Evolutionary conservation across 2,113 vertebrate species (phyloP).

Genomic region (Peromyscus leucopus): DNA sequence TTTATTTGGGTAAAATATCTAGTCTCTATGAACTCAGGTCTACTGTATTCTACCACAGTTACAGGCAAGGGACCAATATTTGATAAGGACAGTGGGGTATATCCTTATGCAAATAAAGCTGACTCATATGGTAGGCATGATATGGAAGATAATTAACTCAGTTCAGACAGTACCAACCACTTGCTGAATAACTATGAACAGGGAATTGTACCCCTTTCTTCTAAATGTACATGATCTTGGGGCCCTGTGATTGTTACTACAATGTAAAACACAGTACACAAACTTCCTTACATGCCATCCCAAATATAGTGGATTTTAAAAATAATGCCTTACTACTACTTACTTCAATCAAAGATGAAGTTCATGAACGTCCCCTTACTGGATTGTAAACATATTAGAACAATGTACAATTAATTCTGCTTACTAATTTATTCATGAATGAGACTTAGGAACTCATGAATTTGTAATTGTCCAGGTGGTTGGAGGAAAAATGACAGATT

Average conservation of each 20-base stretch:
- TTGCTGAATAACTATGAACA: neutral
- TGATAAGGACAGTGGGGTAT: neutral
- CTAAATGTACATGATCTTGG: neutral
- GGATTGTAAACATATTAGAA: neutral
- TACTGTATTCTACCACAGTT: neutral
- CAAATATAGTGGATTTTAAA: constrained; percentile 21
- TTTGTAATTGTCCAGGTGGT: constrained; percentile 92
- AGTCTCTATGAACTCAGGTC: neutral
- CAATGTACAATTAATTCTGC: neutral
- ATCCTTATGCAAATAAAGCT: neutral
- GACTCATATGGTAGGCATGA: neutral
- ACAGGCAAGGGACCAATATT: neutral
- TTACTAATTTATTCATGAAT: neutral
- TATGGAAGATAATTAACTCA: neutral
- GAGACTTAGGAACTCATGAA: constrained; percentile 71
- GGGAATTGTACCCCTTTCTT: neutral
- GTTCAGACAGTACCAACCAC: neutral
- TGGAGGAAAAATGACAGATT: constrained; percentile 98
- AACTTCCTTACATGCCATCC: neutral
- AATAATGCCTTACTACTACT: neutral
- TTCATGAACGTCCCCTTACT: neutral
- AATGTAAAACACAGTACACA: neutral
- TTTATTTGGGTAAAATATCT: neutral
- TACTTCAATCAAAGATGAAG: neutral
- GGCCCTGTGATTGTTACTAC: neutral